Evolutionary conservation across 2,797 vertebrate genomes (phyloP).

Genomic region (Macropodus opercularis): DNA sequence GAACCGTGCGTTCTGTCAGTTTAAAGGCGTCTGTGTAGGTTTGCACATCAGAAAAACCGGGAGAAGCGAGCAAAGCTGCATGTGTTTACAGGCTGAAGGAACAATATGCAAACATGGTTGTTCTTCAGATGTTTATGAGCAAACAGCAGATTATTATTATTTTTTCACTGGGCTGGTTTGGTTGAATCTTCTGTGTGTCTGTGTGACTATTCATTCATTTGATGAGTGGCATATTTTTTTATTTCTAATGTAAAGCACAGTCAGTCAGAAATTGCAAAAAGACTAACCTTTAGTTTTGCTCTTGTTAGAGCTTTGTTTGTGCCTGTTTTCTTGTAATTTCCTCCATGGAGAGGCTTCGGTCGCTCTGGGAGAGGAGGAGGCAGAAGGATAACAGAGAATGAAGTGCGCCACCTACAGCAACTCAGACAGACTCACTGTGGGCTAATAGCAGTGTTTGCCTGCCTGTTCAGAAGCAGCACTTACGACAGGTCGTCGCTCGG

Average conservation of each 20-base stretch:
- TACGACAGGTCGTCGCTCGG: too few relatives aligned
- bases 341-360: conserved; percentile 29
- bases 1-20: too few relatives aligned
- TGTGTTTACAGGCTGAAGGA: conserved; percentile 18
- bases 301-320: conserved; percentile 19
- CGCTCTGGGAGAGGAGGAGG: neutral
- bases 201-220: conserved; percentile 6
- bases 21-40: neutral
- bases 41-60: neutral
- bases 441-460: neutral
- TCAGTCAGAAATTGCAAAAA: too few relatives aligned
- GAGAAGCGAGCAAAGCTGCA: neutral
- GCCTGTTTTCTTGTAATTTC: conserved; percentile 37
- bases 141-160: conserved; percentile 24
- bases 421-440: neutral
- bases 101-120: conserved; percentile 36
- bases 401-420: conserved; percentile 26
- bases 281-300: conserved; percentile 8
- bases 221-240: conserved; percentile 21
- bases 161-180: conserved; percentile 10
- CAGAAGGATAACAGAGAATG: conserved; percentile 2
- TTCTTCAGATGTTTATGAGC: conserved; percentile 35
- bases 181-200: conserved; percentile 6
- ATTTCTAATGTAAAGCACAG: too few relatives aligned
- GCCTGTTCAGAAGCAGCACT: neutral